These are phyloP conservation scores for Alectura lathami DNA, from an alignment of 2,113 vertebrate species.

Conservation along the genomic window DNA sequence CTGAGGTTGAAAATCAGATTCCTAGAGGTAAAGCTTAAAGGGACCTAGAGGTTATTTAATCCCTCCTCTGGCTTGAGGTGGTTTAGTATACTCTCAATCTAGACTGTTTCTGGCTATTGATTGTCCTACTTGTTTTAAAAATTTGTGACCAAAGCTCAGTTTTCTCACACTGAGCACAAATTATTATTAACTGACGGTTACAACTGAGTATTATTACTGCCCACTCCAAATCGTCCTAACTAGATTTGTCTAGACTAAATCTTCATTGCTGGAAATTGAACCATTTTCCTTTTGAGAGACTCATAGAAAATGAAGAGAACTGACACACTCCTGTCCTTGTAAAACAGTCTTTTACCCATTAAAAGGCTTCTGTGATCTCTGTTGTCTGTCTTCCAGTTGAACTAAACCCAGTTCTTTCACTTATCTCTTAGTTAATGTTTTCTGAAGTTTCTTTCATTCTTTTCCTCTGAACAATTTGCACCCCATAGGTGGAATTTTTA, in stretches of 20 bases:
- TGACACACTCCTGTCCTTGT: background rate
- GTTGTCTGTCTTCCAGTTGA: background rate
- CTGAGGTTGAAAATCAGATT: background rate
- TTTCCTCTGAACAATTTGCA: background rate
- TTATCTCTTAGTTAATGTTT: background rate
- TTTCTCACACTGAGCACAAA: background rate
- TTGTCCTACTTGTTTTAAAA: background rate
- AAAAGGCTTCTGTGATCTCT: background rate
- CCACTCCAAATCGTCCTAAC: background rate
- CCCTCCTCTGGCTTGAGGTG: background rate
- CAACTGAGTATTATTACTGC: background rate
- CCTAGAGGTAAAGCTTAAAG: background rate
- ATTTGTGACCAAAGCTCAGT: background rate
- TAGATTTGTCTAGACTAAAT: background rate
- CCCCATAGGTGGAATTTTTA: background rate
- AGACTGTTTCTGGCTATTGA: background rate
- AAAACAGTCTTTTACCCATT: background rate
- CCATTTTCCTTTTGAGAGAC: background rate
- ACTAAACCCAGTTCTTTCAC: background rate
- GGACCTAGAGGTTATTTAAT: background rate
- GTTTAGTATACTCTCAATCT: background rate
- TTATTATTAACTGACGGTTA: background rate
- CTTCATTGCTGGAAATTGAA: background rate
- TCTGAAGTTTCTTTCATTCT: background rate
- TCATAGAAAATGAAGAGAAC: background rate